Evolutionary conservation across 2,113 vertebrate genomes (phyloP).

Genomic region (Neodon shergylaensis): DNA sequence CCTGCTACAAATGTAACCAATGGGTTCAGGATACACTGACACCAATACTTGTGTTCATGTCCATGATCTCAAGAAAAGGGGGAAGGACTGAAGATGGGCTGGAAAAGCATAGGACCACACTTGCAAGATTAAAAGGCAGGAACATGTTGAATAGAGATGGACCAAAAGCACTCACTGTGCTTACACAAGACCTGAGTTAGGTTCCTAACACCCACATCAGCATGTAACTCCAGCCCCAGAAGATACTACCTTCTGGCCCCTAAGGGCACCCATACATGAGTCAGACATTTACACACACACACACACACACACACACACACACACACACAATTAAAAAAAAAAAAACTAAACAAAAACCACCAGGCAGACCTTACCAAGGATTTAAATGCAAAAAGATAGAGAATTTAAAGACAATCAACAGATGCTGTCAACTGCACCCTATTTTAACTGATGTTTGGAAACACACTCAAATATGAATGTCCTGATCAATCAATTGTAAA

Average conservation of each 20-base stretch:
- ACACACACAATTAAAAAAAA: background rate
- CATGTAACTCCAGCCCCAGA: background rate
- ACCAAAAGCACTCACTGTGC: background rate
- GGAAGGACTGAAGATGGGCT: background rate
- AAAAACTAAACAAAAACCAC: background rate
- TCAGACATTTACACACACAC: background rate
- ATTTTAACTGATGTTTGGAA: slow-evolving; percentile 45
- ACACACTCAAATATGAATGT: slow-evolving; percentile 22
- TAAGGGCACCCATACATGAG: background rate
- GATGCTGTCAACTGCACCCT: background rate
- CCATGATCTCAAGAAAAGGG: background rate
- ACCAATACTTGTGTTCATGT: background rate
- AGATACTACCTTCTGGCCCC: background rate
- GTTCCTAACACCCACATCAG: background rate
- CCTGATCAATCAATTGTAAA: background rate
- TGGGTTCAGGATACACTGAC: background rate
- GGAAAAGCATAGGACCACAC: background rate
- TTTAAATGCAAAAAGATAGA: slow-evolving; percentile 48
- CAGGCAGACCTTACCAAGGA: background rate
- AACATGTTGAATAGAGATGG: background rate
- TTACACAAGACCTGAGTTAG: background rate
- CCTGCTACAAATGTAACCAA: background rate
- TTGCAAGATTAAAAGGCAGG: background rate
- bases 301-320: background rate
- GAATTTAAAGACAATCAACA: slow-evolving; percentile 8